Conservation (phyloP, 2,797 vertebrate genomes). For the Nyctalus aviator region DNA sequence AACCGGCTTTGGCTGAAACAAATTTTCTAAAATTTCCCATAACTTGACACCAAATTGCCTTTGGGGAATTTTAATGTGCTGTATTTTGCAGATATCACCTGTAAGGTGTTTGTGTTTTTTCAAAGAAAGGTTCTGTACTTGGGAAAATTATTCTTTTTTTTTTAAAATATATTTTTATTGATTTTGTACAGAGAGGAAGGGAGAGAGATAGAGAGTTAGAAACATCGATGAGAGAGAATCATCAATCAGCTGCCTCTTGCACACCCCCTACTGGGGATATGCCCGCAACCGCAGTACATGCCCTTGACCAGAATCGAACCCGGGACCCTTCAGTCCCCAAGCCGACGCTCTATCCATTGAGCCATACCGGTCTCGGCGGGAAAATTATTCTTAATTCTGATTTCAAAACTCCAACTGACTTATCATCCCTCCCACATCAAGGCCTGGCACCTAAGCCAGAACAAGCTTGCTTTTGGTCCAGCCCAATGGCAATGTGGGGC, state of each 20-base stretch:
- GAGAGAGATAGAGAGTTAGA: no score
- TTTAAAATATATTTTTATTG: no score
- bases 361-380: no score
- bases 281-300: no score
- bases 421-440: not conserved
- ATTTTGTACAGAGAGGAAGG: no score
- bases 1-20: no score
- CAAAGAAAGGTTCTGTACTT: conserved; percentile 9
- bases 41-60: conserved; percentile 33
- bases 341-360: no score
- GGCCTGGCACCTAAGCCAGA: not conserved
- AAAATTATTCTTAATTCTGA: conserved; percentile 55
- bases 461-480: not conserved
- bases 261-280: no score
- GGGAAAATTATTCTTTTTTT: conserved; percentile 48
- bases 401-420: conserved; percentile 47
- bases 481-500: not conserved
- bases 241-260: no score
- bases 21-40: not conserved
- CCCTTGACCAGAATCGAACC: no score
- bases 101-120: conserved; percentile 29
- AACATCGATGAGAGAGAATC: no score
- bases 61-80: conserved; percentile 11
- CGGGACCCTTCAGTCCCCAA: no score
- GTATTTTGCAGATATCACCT: conserved; percentile 16